Evolutionary conservation across 1,140 invertebrate genomes (phyloP).

Genomic region (Anastrepha obliqua): DNA sequence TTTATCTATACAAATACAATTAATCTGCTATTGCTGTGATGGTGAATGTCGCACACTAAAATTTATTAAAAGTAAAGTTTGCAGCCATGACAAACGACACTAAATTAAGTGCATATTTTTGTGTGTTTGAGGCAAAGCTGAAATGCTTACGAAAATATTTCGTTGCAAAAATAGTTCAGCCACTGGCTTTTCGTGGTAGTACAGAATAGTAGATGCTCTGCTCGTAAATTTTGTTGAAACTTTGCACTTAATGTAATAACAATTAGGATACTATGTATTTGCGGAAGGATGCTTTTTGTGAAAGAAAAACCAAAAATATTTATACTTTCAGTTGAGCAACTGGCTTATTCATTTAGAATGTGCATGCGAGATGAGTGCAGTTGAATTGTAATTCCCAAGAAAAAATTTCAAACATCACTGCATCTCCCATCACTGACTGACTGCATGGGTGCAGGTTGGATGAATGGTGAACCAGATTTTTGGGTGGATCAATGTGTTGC

Average conservation of each 20-base stretch:
- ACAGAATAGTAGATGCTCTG: not conserved
- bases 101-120: constrained; percentile 42
- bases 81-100: constrained; percentile 7
- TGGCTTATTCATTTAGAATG: not conserved
- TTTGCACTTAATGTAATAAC: constrained; percentile 44
- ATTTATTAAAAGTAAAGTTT: not conserved
- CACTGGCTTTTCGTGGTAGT: not conserved
- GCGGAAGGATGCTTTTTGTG: no score
- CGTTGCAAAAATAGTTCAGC: not conserved
- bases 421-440: no score
- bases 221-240: constrained; percentile 47
- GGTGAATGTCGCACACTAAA: no score
- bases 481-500: no score
- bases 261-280: not conserved
- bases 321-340: not conserved
- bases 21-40: no score
- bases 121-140: not conserved
- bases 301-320: not conserved
- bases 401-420: not conserved
- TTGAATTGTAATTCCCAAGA: not conserved
- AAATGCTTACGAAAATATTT: not conserved
- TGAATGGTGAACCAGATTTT: no score
- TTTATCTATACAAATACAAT: no score
- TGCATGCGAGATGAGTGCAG: not conserved
- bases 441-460: no score